Base-by-base conservation (phyloP, 2,888 invertebrate genomes). In the Cyrtodaria siliqua region DNA sequence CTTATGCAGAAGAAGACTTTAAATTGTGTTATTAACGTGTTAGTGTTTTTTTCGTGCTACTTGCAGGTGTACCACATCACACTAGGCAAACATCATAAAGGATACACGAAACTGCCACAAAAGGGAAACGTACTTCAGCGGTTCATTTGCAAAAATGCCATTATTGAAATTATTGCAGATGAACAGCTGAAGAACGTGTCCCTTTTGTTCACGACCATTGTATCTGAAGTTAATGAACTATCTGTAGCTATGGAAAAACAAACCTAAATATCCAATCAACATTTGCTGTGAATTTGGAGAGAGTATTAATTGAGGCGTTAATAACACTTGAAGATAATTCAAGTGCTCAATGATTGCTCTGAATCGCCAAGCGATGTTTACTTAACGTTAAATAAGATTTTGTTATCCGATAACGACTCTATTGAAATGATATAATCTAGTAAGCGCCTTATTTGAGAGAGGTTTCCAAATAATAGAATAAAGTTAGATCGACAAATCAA, bases 271-370 rank as follows among this genome's bases (percentile, higher is more conserved):
- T 64, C 38, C 42, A 64, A 64, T 64, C 64, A 64, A 64, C n/a
- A 55, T 29, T 55, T 44, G 38, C 55, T 42, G 27, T 42, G 53
- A 44, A 64, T 64, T 66, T 44, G 24, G 33, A 47, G 40, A 14
- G 20, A 27, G 62, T 38, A 44, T 24, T 73, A 67, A 73, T 67
- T 73, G 73, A 50, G 29, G 50, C 55, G 53, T 61, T 73, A 67
- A 68, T 66, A 68, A 68, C 68, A 68, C 74, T 67, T 63, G 44
- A 63, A 18, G 42, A 59, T 63, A 49, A 53, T 52, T 59, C 68
- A 63, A 68, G 56, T 59, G 50, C 33, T 57, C 56, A 61, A 74
- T 62, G 55, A 64, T 49, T 56, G 53, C 53, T 49, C 68, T 69
- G 52, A 53, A 69, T 59, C 62, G 53, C 38, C 44, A 59, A 23